These are phyloP conservation scores for Steinernema feltiae DNA, from an alignment of 1,140 invertebrate species.

Conservation along the genomic window DNA sequence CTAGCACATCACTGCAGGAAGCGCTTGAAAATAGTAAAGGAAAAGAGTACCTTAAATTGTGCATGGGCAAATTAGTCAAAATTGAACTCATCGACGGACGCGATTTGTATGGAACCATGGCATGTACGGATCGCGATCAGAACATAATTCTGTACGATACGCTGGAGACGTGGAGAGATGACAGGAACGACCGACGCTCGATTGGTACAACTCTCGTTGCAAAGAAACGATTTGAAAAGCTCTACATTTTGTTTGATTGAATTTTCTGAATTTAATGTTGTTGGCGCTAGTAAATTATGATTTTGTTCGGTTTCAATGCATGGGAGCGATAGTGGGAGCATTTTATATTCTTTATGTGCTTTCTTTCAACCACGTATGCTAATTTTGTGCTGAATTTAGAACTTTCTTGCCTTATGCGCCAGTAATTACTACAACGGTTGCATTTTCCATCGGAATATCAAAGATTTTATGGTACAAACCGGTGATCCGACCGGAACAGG, in stretches of 20 bases:
- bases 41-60: background rate
- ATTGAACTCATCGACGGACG: background rate
- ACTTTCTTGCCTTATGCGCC: constrained; percentile 91
- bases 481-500: constrained; percentile 87
- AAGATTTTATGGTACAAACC: constrained; percentile 95
- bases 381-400: too few relatives aligned
- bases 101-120: background rate
- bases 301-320: too few relatives aligned
- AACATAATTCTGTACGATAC: background rate
- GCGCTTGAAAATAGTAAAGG: background rate
- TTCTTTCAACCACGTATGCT: too few relatives aligned
- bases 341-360: too few relatives aligned
- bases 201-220: background rate
- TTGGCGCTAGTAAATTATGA: too few relatives aligned
- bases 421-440: constrained; percentile 89
- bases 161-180: background rate
- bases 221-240: background rate
- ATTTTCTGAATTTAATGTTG: too few relatives aligned
- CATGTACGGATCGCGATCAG: background rate
- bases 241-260: background rate
- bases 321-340: too few relatives aligned
- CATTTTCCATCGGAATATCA: constrained; percentile 92
- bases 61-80: background rate
- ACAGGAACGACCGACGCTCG: background rate
- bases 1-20: background rate